Evolutionary conservation across 2,797 vertebrate genomes (phyloP), one percentile per base, ranked within the genome.

Genomic region (Sebastes steindachneri): DNA sequence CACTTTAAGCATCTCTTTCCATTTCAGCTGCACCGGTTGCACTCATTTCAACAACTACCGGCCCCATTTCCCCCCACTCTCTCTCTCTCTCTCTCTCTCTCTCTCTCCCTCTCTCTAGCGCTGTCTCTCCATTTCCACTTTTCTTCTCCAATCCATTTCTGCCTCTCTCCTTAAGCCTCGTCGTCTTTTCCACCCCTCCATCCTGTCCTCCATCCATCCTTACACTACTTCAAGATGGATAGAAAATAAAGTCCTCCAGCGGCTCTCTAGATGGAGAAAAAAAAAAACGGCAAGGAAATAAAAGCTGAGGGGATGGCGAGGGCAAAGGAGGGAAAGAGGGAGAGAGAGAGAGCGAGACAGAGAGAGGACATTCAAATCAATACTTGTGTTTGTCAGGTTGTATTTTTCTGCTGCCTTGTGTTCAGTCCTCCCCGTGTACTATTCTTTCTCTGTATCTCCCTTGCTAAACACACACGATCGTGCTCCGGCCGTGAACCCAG

Each of bases 221-320:
- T 81, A 76, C 75, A 84, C 68, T 78, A 75, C 89, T 91, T 87
- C 77, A 86, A 83, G 86, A 92, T 57, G 72, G 91, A 90, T 90
- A 77, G 87, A 92, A 92, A 94, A 94, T 92, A 90, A 92, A 92
- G 87, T 92, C 86, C 86, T 91, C 84, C 82, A 87, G 77, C 29
- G 4, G 78, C 79, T 82, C 89, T 87, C 80, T 35, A 33, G 76
- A 87, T 72, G 79, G 28, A n/a, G 0, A 2, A 41, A 59, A 6
- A 41, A 65, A 77, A 84, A 64, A 70, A 64, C 2, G 31, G 87
- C 75, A 81, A 82, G 80, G 78, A 90, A 89, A 91, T 86, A 84
- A 89, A 92, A 86, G 79, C 82, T 21, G 75, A 85, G 73, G 77
- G 71, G 74, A 84, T 57, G 72, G 77, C 8, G 75, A 88, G 86